Base-by-base conservation (phyloP, 1,140 invertebrate genomes). In the Orius insidiosus region DNA sequence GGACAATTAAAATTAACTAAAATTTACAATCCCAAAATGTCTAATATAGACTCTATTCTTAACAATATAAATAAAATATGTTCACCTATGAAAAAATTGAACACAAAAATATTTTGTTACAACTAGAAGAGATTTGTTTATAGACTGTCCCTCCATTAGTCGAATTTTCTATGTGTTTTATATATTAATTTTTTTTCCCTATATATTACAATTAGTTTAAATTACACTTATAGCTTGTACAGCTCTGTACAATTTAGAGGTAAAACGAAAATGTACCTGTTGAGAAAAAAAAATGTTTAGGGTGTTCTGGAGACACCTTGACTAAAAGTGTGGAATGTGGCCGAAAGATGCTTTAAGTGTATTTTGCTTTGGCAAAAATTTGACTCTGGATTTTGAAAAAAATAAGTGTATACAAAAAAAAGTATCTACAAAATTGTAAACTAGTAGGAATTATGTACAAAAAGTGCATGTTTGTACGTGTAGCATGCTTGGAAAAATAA, bases 61-160 rank as follows among this genome's bases (percentile, higher is more conserved):
- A 24, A 24, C 24, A 24, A 24, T 24, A 24, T 24, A 24, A 24
- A 24, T 24, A 24, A 24, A 24, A 24, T 24, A 24, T 24, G 24
- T 24, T 24, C 24, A 24, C 24, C 24, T 24, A 24, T 24, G 24
- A 24, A 24, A 24, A 24, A 7, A 4, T 4, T 24, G 24, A 24
- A 24, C 24, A 24, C 24, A 24, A 24, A 24, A 24, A 24, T 24
- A 24, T 24, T 24, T 24, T 24, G 24, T 24, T 24, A 24, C 24
- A 24, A 24, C 24, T 24, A 24, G 24, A 24, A 24, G 24, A 24
- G 24, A 24, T 24, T 24, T 45, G 18, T 49, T 49, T 49, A 44
- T 32, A 46, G 48, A 50, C 48, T 50, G 43, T 50, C 43, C 48
- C 48, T 50, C 48, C 43, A 42, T 40, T 50, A 47, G 46, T 47